Evolutionary conservation across 2,888 invertebrate species (phyloP).

Genomic region (Phyto melanocephala): DNA sequence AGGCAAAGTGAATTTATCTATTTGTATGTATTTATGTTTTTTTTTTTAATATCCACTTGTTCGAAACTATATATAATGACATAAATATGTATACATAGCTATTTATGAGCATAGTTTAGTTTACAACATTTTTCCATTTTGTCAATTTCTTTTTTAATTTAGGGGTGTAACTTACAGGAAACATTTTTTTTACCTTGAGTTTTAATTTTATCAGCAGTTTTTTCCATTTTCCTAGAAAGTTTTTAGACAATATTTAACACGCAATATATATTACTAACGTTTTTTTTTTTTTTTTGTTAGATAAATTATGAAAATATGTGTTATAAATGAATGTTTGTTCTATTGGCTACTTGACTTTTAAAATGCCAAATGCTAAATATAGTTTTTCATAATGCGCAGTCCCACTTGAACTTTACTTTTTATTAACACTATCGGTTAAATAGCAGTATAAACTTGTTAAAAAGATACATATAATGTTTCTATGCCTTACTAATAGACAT

Average conservation of each 20-base stretch:
- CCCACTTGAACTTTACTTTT: not conserved
- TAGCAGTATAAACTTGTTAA: not conserved
- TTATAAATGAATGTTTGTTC: not conserved
- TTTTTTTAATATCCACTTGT: conserved; percentile 17
- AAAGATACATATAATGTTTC: not conserved
- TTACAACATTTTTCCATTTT: not conserved
- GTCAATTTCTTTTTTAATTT: not conserved
- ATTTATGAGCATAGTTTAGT: not conserved
- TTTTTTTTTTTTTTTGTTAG: not conserved
- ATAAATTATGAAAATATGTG: not conserved
- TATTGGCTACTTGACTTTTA: conserved; percentile 49
- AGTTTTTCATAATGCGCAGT: not conserved
- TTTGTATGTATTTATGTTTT: no score
- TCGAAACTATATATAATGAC: conserved; percentile 9
- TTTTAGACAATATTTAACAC: conserved; percentile 17
- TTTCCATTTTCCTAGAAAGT: not conserved
- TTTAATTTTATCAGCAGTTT: conserved; percentile 15
- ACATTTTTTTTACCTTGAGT: not conserved
- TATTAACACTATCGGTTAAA: not conserved
- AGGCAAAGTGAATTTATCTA: not conserved
- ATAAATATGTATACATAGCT: not conserved
- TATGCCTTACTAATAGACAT: no score
- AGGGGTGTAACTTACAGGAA: not conserved
- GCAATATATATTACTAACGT: not conserved
- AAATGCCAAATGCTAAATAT: conserved; percentile 32